Percentiles rank a stretch among this genome's conserved stretches.
Conservation (phyloP, 1,140 invertebrate genomes). For the Macrobrachium nipponense region DNA sequence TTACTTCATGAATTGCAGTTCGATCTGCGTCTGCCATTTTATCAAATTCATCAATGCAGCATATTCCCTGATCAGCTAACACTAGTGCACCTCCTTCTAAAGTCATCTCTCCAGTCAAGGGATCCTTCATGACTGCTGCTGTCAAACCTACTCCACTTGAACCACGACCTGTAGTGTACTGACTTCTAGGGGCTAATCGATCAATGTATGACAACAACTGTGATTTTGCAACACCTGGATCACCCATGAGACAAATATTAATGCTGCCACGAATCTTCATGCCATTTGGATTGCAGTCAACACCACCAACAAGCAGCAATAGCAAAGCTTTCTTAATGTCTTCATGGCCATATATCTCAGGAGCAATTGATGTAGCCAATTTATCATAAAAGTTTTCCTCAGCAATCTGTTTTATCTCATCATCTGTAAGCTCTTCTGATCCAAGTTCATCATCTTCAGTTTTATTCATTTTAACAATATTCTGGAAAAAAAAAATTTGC, state of each 20-base stretch:
- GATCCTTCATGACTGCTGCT: conserved; percentile 98
- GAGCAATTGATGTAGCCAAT: conserved; percentile 92
- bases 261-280: conserved; percentile 87
- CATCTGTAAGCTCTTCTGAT: conserved; percentile 80
- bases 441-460: conserved; percentile 80
- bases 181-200: conserved; percentile 89
- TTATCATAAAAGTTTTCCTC: conserved; percentile 94
- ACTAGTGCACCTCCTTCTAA: conserved; percentile 98
- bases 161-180: conserved; percentile 97
- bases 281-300: conserved; percentile 85
- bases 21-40: conserved; percentile 98
- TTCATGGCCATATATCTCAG: conserved; percentile 98
- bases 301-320: conserved; percentile 93
- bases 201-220: conserved; percentile 96
- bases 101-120: conserved; percentile 96
- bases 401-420: conserved; percentile 81
- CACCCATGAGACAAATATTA: conserved; percentile 99
- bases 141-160: conserved; percentile 98
- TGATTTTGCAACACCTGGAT: conserved; percentile 99
- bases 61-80: conserved; percentile 95
- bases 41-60: conserved; percentile 99
- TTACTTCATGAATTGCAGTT: conserved; percentile 98
- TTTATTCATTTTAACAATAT: conserved; percentile 83
- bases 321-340: conserved; percentile 98
- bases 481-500: conserved; percentile 69